Conservation (phyloP, 1,140 invertebrate genomes). For the Tetramorium alpestre region DNA sequence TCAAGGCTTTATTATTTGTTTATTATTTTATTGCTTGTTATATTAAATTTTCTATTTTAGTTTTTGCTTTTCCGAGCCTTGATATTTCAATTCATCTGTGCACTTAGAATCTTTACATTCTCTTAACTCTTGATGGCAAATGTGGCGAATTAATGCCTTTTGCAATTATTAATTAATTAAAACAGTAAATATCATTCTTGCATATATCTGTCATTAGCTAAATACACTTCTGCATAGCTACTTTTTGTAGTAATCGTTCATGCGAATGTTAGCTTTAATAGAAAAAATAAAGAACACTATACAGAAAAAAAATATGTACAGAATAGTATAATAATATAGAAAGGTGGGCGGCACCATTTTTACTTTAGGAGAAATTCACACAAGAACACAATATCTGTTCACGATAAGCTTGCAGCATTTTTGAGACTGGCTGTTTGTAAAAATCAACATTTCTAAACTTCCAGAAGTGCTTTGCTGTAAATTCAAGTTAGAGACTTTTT, state of each 20-base stretch:
- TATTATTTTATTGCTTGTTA: constrained; percentile 61
- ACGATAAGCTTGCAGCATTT: constrained; percentile 51
- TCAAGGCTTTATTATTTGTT: constrained; percentile 73
- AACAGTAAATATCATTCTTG: constrained; percentile 10
- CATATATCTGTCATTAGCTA: constrained; percentile 5
- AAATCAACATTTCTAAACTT: constrained; percentile 17
- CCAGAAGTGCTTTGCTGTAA: constrained; percentile 44
- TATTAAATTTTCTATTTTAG: constrained; percentile 56
- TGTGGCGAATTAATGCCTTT: constrained; percentile 43
- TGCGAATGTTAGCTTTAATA: constrained; percentile 20
- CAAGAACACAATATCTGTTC: constrained; percentile 8
- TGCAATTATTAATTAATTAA: constrained; percentile 43
- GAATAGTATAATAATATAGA: neutral
- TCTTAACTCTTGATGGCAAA: constrained; percentile 29
- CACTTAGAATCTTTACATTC: constrained; percentile 40
- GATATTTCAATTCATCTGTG: constrained; percentile 39
- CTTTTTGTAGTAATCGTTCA: constrained; percentile 27
- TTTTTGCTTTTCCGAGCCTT: constrained; percentile 56
- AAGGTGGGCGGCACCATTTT: neutral
- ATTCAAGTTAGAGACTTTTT: constrained; percentile 34
- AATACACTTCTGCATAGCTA: constrained; percentile 19
- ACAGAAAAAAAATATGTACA: neutral
- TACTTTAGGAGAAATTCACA: neutral
- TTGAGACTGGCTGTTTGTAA: constrained; percentile 29
- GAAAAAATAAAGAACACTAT: neutral